phyloP scores from a whole-genome alignment of 1,140 invertebrate species.

The Diorhabda elongata region DNA sequence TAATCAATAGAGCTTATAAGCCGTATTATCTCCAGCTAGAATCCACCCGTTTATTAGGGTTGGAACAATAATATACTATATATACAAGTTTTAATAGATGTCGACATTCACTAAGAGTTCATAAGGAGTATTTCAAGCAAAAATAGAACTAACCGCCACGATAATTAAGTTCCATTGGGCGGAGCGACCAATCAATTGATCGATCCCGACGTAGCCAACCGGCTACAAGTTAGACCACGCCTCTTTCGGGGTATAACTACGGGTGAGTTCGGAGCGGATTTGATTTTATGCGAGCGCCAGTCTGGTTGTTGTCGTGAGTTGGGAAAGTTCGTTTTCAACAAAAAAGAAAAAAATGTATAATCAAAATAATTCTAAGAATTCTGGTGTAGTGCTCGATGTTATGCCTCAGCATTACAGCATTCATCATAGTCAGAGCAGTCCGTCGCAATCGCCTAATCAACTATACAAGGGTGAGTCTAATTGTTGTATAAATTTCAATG shows the following conservation, averaged over 20 bases:
- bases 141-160: constrained; percentile 25
- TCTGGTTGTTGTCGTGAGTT: constrained; percentile 8
- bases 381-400: constrained; percentile 40
- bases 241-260: too few species aligned
- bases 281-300: neutral
- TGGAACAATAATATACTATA: constrained; percentile 34
- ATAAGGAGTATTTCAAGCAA: constrained; percentile 39
- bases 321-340: constrained; percentile 16
- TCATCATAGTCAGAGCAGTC: constrained; percentile 38
- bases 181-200: constrained; percentile 40
- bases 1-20: constrained; percentile 39
- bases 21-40: constrained; percentile 23
- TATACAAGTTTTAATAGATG: constrained; percentile 38
- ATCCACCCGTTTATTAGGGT: constrained; percentile 34
- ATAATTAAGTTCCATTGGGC: constrained; percentile 27
- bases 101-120: constrained; percentile 43
- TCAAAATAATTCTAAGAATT: constrained; percentile 33
- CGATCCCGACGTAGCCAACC: constrained; percentile 33
- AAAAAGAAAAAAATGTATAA: constrained; percentile 36
- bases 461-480: constrained; percentile 39
- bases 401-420: constrained; percentile 41
- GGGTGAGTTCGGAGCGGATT: neutral
- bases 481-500: constrained; percentile 6
- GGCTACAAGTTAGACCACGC: constrained; percentile 1
- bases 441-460: constrained; percentile 41